Percentiles rank a stretch among this genome's conserved stretches.
phyloP scores from a whole-genome alignment of 2,888 invertebrate species.

The Falcaria lacertinaria region DNA sequence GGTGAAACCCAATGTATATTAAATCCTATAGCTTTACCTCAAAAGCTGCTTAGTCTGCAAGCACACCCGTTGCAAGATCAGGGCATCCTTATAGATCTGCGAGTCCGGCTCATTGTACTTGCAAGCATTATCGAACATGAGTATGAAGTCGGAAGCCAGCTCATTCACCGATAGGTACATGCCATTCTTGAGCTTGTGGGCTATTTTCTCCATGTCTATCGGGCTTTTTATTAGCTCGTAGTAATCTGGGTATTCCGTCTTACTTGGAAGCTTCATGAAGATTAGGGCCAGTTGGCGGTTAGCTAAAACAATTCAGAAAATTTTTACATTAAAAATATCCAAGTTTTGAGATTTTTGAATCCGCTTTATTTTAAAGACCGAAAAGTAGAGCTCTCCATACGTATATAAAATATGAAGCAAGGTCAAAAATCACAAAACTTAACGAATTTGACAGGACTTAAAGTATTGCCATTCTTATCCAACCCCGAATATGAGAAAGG shows the following conservation, averaged over 20 bases:
- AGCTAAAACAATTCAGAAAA: slow-evolving; percentile 80
- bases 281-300: slow-evolving; percentile 94
- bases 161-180: slow-evolving; percentile 91
- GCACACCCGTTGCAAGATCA: slow-evolving; percentile 94
- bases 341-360: no score
- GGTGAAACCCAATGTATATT: slow-evolving; percentile 7
- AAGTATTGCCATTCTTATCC: no score
- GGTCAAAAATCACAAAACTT: no score
- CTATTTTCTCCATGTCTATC: slow-evolving; percentile 97
- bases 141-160: slow-evolving; percentile 90
- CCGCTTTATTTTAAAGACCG: no score
- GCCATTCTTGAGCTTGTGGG: slow-evolving; percentile 88
- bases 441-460: no score
- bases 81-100: slow-evolving; percentile 97
- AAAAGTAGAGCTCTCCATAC: no score
- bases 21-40: slow-evolving; percentile 59
- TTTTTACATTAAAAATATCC: no score
- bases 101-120: slow-evolving; percentile 99
- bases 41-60: slow-evolving; percentile 94
- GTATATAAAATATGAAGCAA: no score
- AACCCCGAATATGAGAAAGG: no score
- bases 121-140: slow-evolving; percentile 98
- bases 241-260: slow-evolving; percentile 97
- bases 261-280: slow-evolving; percentile 96
- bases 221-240: slow-evolving; percentile 98